A percentile compares a stretch with the other conserved stretches of the same genome.
Conservation (phyloP, 2,113 vertebrate genomes). For the Phocoena phocoena region DNA sequence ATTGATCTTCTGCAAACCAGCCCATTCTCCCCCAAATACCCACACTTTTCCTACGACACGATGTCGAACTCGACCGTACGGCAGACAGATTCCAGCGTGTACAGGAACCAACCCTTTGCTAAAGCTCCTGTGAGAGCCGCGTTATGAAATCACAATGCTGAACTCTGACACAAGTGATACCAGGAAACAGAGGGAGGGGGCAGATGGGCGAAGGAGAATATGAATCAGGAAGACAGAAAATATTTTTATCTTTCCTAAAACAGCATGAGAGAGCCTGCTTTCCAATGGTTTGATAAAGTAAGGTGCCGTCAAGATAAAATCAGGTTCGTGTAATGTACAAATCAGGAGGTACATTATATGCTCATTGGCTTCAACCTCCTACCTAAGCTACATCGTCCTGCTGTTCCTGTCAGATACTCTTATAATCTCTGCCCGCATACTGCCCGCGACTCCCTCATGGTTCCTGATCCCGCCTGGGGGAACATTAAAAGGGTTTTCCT, state of each 20-base stretch:
- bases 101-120: background rate
- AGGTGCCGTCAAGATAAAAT: background rate
- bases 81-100: no score
- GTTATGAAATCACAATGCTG: background rate
- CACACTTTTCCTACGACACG: background rate
- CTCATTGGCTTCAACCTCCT: background rate
- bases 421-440: accelerated
- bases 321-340: background rate
- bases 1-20: background rate
- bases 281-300: background rate
- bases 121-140: accelerated
- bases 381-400: background rate
- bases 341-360: background rate
- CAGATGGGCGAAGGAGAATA: background rate
- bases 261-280: background rate
- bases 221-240: background rate
- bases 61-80: background rate
- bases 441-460: accelerated
- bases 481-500: background rate
- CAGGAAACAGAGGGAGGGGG: background rate
- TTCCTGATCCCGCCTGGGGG: no score
- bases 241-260: background rate
- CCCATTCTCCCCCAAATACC: background rate
- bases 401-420: background rate
- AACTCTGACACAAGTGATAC: background rate